Base-by-base conservation (phyloP, 2,797 vertebrate species). In the Eutrigla gurnardus region DNA sequence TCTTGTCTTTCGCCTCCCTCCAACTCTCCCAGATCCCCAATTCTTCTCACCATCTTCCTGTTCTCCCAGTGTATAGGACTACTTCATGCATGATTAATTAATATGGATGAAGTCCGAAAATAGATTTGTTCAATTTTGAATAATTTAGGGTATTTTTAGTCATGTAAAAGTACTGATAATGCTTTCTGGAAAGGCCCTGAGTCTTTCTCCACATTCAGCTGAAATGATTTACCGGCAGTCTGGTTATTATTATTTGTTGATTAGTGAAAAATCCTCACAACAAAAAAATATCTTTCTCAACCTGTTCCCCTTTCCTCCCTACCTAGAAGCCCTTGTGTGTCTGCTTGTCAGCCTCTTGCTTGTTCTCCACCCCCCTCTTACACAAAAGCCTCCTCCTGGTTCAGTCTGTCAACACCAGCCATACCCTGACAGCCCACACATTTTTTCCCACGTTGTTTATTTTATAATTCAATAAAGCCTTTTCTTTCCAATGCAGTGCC, bases 341-440 rank as follows among this genome's bases (percentile, higher is more conserved):
- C 71, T 84, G 71, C 65, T 75, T 83, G 68, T 83, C 85, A 91
- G 71, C 89, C 75, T 65, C 73, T 59, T 45, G 42, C 74, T 77
- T 69, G 75, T 83, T 58, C 81, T 80, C 77, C 50, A 9, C 80
- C 80, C 76, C 52, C 13, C 65, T 76, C 57, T 70, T 57, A 67
- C 6, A 13, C 65, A 78, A 72, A 85, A 80, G 54, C 66, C 74
- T 82, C 57, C 77, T 68, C 63, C 69, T 42, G 18, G n/a, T 71
- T 88, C 66, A 76, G 2, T 86, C 86, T 86, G 70, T 92, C 85
- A 88, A 63, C 84, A 85, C 91, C 82, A 84, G 81, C 55, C 42
- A 18, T 75, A 83, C 83, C 86, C 77, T 89, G 84, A 85, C 85
- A 91, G 80, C 88, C 86, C 43, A 73, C 52, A 79, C 76, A 91